phyloP scores from a whole-genome alignment of 2,797 vertebrate species.

The Crenuchus spilurus region DNA sequence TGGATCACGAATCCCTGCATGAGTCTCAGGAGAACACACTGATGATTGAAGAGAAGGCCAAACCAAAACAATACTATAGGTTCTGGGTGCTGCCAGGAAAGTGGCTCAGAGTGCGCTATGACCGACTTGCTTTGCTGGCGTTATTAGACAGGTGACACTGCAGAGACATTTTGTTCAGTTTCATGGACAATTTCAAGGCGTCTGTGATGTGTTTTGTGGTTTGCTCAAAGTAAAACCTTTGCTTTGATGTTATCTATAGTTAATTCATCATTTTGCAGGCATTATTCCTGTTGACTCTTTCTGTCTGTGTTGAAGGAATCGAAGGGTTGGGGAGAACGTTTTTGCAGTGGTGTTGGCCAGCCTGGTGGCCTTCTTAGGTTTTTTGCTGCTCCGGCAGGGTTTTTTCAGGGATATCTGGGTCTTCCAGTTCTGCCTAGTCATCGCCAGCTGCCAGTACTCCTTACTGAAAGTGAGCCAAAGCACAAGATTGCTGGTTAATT shows the following conservation, averaged over 20 bases:
- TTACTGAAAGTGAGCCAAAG: conserved; percentile 83
- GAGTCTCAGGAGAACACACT: conserved; percentile 93
- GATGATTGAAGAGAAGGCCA: conserved; percentile 89
- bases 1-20: conserved; percentile 90
- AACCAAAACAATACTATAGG: conserved; percentile 91
- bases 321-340: conserved; percentile 85
- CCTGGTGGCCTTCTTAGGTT: conserved; percentile 89
- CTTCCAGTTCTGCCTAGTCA: conserved; percentile 93
- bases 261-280: no score
- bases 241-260: no score
- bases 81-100: conserved; percentile 90
- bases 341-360: conserved; percentile 86
- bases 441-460: conserved; percentile 92
- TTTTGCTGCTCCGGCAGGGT: conserved; percentile 86
- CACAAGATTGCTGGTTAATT: not conserved
- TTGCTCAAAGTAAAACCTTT: not conserved
- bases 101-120: conserved; percentile 89
- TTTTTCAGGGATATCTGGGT: conserved; percentile 94
- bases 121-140: conserved; percentile 88
- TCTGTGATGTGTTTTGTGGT: no score
- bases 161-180: no score
- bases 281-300: conserved; percentile 5
- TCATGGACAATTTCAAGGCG: no score
- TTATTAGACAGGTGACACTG: conserved; percentile 85
- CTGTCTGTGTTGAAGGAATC: conserved; percentile 74